Base-by-base conservation (phyloP, 2,797 vertebrate genomes). In the Loriculus beryllinus region DNA sequence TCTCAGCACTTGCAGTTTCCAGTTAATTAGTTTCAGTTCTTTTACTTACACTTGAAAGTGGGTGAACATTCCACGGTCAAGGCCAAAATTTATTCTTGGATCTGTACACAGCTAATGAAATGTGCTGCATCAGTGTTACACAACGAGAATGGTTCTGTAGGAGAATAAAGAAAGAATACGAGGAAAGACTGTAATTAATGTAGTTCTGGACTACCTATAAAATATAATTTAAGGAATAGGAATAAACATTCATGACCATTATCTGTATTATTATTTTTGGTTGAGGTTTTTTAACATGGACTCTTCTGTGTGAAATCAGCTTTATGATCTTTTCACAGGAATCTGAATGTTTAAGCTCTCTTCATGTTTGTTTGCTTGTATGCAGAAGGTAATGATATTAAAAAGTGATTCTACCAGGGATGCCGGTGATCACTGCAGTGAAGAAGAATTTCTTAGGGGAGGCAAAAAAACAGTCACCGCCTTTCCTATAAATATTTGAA, bases 41-140 rank as follows among this genome's bases (percentile, higher is more conserved):
- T 90, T 72, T 82, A 78, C 89, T 94, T 92, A 87, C 25, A 25
- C 91, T 74, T 80, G 35, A 83, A 85, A 92, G 37, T 69, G 62
- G 88, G 57, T 72, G 89, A 90, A 68, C 77, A 77, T 86, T 94
- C 39, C 65, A 68, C 3, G 35, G 19, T 12, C 52, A 42, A 25
- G 42, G 35, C 57, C 70, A 80, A 83, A 82, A 83, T 67, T 64
- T 84, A 56, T 79, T 83, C 84, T 71, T 78, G 43, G 39, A 76
- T 74, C 43, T 76, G 57, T 86, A 62, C 13, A 11, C 6, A 57
- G 65, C 82, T 86, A 78, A 67, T 48, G 82, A 81, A 89, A 80
- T 0, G 1, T 65, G 64, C 39, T 80, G 40, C 42, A 89, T 42
- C 68, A 79, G 22, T 37, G 42, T 69, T 88, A 81, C 19, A 51